Percentiles rank a stretch among this genome's conserved stretches.
Evolutionary conservation across 2,797 vertebrate species (phyloP).

Genomic region (Caiman crocodilus): DNA sequence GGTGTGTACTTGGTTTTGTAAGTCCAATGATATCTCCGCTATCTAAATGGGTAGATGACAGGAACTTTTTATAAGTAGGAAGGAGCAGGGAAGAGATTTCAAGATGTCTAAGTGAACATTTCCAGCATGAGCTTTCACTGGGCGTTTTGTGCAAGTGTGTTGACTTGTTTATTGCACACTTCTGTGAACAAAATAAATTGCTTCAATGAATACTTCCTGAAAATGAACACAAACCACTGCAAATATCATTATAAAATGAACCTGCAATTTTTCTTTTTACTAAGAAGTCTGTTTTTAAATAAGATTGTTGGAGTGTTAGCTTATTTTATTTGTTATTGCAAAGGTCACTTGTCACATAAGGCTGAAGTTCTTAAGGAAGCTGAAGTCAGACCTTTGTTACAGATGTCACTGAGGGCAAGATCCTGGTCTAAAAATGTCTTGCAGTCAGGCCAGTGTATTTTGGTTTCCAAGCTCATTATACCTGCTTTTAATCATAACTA

Average conservation of each 20-base stretch:
- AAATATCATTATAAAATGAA: too few species aligned
- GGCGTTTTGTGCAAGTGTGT: background rate
- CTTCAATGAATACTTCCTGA: too few species aligned
- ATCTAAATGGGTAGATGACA: background rate
- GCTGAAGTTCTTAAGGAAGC: too few species aligned
- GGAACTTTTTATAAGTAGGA: background rate
- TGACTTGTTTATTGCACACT: constrained; percentile 2
- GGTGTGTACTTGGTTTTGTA: background rate
- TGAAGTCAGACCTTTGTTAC: too few species aligned
- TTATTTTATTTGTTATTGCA: too few species aligned
- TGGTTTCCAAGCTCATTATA: constrained; percentile 9
- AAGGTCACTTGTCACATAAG: too few species aligned
- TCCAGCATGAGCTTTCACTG: background rate
- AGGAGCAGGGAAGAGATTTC: background rate
- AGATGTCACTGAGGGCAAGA: too few species aligned
- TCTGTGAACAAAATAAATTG: background rate
- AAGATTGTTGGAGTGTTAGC: too few species aligned
- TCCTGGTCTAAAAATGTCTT: too few species aligned
- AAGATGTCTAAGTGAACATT: background rate
- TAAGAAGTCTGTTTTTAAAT: too few species aligned
- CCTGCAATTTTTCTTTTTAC: too few species aligned
- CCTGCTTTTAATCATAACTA: accelerated
- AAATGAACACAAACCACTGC: too few species aligned
- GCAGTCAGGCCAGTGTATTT: background rate
- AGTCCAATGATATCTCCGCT: constrained; percentile 1